These are phyloP conservation scores for Netelia virgata DNA, from an alignment of 2,888 invertebrate species.

Conservation along the genomic window DNA sequence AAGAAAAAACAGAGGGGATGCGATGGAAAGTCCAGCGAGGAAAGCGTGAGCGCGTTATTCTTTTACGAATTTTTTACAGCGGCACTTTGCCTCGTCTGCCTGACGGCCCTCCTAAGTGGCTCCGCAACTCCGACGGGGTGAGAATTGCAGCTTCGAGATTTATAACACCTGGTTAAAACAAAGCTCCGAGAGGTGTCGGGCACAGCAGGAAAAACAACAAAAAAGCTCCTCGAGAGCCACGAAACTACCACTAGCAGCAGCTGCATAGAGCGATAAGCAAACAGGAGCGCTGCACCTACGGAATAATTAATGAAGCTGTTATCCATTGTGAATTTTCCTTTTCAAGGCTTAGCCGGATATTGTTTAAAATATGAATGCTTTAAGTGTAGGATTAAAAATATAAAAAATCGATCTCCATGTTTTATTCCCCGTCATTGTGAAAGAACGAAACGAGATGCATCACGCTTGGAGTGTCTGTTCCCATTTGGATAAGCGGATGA, in stretches of 20 bases:
- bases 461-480: no score
- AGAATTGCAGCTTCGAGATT: conserved; percentile 65
- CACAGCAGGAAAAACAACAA: conserved; percentile 18
- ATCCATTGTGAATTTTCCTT: conserved; percentile 30
- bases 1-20: background rate
- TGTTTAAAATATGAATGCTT: conserved; percentile 6
- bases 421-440: no score
- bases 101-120: conserved; percentile 58
- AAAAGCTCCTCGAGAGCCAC: conserved; percentile 31
- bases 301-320: conserved; percentile 57
- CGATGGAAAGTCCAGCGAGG: conserved; percentile 8
- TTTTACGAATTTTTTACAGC: conserved; percentile 64
- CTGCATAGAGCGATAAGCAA: conserved; percentile 48
- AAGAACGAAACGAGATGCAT: no score
- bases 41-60: conserved; percentile 36
- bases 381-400: background rate
- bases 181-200: conserved; percentile 22
- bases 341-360: conserved; percentile 6
- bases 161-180: conserved; percentile 53
- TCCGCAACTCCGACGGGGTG: conserved; percentile 56
- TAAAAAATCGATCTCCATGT: background rate
- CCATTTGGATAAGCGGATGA: no score
- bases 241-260: conserved; percentile 31
- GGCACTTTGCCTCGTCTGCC: conserved; percentile 41
- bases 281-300: conserved; percentile 18